phyloP scores from a whole-genome alignment of 2,797 vertebrate species.

The Microctenopoma steveboyesi region DNA sequence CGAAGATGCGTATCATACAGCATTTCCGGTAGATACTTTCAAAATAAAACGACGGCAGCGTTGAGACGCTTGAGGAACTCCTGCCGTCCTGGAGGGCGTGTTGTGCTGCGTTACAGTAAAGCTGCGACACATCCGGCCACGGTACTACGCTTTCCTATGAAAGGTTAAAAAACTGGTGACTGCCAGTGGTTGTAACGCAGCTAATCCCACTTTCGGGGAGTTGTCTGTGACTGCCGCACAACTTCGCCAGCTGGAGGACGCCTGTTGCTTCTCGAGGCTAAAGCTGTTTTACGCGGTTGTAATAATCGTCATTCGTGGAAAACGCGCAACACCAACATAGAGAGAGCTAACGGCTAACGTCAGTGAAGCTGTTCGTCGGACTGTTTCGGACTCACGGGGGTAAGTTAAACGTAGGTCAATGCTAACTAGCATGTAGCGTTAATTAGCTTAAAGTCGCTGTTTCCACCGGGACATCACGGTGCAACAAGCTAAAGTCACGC shows the following conservation, averaged over 20 bases:
- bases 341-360: constrained; percentile 11
- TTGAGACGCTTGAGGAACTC: rapidly evolving
- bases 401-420: constrained; percentile 25
- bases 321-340: not conserved
- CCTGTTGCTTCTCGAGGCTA: not conserved
- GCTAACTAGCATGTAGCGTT: not conserved
- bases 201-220: not conserved
- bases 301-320: too few species aligned
- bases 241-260: not conserved
- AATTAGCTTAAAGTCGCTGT: not conserved
- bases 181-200: not conserved
- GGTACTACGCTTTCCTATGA: not conserved
- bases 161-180: not conserved
- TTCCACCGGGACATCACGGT: not conserved
- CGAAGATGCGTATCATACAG: not conserved
- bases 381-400: constrained; percentile 18
- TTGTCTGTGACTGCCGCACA: not conserved
- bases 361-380: not conserved
- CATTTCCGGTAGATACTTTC: constrained; percentile 24
- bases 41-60: constrained; percentile 15
- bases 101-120: not conserved
- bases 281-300: not conserved
- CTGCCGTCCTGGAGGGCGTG: rapidly evolving
- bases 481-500: not conserved
- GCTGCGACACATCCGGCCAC: not conserved